Evolutionary conservation across 2,888 invertebrate genomes (phyloP), one percentile per base, ranked within the genome.

Genomic region (Smittia aterrima): DNA sequence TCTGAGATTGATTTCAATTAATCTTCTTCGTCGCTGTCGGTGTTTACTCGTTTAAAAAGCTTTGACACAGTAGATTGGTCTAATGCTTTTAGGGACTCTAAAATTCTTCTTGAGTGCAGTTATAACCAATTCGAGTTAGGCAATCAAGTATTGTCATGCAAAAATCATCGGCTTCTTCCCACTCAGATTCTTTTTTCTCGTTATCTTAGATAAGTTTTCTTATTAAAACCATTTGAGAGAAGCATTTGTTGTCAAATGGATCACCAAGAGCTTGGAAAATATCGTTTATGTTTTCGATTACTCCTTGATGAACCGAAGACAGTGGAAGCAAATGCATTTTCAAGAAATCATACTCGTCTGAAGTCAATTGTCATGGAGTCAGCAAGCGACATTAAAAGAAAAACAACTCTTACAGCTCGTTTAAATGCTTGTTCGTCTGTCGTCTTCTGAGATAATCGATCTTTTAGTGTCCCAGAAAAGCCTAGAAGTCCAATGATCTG

Each of bases 271-370:
- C 79, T 80, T 82, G 77, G 11, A 79, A 76, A 41, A 77, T 68
- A 75, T 77, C 77, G 24, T 79, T 80, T 22, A 83, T 71, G 73
- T 80, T 82, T 58, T 82, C 83, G 1, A 83, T 77, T 20, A 80
- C 78, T 67, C 81, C 82, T 74, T 81, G 81, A 74, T 81, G 81
- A 11, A 80, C 79, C 41, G 79, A 79, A 1, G 79, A 79, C 40
- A 83, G 75, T 16, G 80, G 80, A 25, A 81, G 76, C n/a, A 82
- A 75, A 76, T 79, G 80, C 53, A 78, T 77, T 4, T 79, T 78
- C 67, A n/a, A n/a, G n/a, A n/a, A n/a, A n/a, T n/a, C n/a, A n/a
- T n/a, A n/a, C n/a, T n/a, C n/a, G n/a, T n/a, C n/a, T n/a, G n/a
- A n/a, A n/a, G n/a, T n/a, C n/a, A n/a, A n/a, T n/a, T n/a, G n/a